phyloP scores from a whole-genome alignment of 2,888 invertebrate genomes.

The Trypoxylon attenuatum region DNA sequence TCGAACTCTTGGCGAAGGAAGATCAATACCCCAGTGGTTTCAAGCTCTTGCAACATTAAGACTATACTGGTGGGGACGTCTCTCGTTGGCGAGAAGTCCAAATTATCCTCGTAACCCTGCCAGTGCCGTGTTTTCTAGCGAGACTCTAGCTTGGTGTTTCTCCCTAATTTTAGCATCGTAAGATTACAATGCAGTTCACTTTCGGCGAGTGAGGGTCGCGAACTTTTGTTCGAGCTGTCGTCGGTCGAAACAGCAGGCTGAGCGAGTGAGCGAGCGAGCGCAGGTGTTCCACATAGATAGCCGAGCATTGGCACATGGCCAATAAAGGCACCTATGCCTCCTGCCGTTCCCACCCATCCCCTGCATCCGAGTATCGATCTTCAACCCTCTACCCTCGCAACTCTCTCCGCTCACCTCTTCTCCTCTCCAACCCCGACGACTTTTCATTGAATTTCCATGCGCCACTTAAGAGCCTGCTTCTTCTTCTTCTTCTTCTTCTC shows the following conservation, averaged over 20 bases:
- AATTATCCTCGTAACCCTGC: no score
- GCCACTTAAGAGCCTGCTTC: conserved; percentile 53
- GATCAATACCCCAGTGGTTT: no score
- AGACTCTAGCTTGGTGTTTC: no score
- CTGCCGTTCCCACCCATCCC: conserved; percentile 24
- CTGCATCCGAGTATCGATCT: conserved; percentile 62
- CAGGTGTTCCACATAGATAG: conserved; percentile 73
- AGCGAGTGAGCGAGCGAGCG: conserved; percentile 61
- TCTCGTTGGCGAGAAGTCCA: no score
- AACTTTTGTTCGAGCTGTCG: conserved; percentile 39
- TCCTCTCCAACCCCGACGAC: conserved; percentile 43
- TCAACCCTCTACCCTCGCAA: not conserved
- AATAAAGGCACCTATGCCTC: conserved; percentile 67
- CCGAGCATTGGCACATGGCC: conserved; percentile 69
- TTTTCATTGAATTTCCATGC: conserved; percentile 66
- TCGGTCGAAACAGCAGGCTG: conserved; percentile 44
- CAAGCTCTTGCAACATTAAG: no score
- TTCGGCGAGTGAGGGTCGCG: conserved; percentile 7
- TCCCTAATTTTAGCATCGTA: no score
- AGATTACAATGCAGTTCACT: conserved; percentile 29
- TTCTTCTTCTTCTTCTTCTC: conserved; percentile 33
- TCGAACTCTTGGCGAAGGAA: no score
- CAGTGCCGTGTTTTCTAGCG: not conserved
- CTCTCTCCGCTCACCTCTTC: no score
- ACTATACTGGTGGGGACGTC: no score